phyloP scores from a whole-genome alignment of 2,888 invertebrate genomes.

The Patella pellucida region DNA sequence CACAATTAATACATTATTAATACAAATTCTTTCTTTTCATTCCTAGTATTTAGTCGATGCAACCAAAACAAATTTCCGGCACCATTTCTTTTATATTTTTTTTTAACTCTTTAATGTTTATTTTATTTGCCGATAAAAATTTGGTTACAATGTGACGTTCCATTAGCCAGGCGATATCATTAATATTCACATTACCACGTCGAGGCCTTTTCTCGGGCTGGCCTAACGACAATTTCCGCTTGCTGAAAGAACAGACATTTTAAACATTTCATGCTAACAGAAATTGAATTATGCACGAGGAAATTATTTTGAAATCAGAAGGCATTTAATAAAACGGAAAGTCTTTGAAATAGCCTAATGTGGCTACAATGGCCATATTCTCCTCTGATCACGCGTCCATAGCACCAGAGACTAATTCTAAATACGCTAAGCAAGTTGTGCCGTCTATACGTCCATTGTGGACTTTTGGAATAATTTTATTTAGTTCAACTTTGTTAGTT shows the following conservation, averaged over 20 bases:
- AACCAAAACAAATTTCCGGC: too few species aligned
- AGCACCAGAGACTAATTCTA: neutral
- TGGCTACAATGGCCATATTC: neutral
- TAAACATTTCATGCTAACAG: neutral
- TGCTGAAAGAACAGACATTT: neutral
- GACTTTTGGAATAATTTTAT: neutral
- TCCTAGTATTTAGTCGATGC: too few species aligned
- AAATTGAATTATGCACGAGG: constrained; percentile 7
- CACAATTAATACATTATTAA: too few species aligned
- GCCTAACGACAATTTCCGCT: constrained; percentile 2
- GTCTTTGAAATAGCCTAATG: neutral
- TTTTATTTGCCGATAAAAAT: too few species aligned
- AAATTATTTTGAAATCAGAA: neutral
- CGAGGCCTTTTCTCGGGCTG: too few species aligned
- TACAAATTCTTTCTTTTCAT: too few species aligned
- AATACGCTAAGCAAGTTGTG: neutral
- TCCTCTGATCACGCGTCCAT: neutral
- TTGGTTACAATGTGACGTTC: too few species aligned
- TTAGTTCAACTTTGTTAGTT: constrained; percentile 1
- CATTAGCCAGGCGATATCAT: too few species aligned
- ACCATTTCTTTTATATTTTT: too few species aligned
- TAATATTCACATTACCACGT: too few species aligned
- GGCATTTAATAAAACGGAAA: constrained; percentile 7
- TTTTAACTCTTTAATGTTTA: too few species aligned
- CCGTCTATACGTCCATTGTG: neutral